phyloP scores from a whole-genome alignment of 2,797 vertebrate species.

The Lacerta agilis region DNA sequence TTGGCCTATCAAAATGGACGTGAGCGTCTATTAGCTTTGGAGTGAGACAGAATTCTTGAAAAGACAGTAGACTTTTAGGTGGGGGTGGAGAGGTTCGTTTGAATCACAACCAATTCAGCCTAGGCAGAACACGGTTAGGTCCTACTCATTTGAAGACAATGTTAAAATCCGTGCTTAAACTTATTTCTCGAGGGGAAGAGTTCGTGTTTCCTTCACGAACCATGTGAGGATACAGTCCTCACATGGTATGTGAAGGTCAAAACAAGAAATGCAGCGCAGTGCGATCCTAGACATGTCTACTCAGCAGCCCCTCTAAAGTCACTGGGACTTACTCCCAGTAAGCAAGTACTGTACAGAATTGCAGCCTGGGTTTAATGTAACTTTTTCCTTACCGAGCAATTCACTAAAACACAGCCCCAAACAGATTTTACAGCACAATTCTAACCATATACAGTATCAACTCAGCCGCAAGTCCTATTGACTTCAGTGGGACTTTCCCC shows the following conservation, averaged over 20 bases:
- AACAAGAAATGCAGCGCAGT: background rate
- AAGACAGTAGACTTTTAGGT: background rate
- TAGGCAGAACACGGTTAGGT: too few species aligned
- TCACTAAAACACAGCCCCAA: background rate
- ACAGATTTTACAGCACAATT: too few species aligned
- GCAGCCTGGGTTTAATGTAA: background rate
- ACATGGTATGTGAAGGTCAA: background rate
- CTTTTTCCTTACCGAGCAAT: background rate
- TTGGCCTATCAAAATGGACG: background rate
- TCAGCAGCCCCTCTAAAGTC: background rate
- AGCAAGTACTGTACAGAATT: background rate
- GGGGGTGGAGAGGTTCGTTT: background rate
- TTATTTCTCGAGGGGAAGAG: background rate
- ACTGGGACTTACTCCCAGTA: background rate
- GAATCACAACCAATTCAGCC: background rate
- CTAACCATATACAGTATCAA: too few species aligned
- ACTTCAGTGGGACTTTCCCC: too few species aligned
- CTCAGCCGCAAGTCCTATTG: too few species aligned
- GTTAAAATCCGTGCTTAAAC: background rate
- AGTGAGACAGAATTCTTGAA: background rate
- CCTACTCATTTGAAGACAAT: background rate
- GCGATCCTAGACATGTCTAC: background rate
- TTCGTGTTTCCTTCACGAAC: background rate
- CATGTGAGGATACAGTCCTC: background rate
- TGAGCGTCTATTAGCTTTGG: background rate